A percentile compares a stretch with the other conserved stretches of the same genome.
phyloP scores from a whole-genome alignment of 2,888 invertebrate species.

The Ormia ochracea region DNA sequence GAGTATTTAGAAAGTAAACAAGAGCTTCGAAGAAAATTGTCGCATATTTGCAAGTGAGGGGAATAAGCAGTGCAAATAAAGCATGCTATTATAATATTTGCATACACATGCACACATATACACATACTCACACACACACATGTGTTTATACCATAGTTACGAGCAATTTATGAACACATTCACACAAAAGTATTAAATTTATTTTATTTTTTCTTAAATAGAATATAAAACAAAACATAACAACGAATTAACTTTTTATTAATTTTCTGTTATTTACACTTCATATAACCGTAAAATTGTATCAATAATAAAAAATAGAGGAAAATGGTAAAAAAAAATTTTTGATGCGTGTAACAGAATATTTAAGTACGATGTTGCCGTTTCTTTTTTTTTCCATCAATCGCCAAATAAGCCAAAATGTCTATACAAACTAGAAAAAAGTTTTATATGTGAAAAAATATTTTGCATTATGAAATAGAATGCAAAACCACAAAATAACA shows the following conservation, averaged over 20 bases:
- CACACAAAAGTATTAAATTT: neutral
- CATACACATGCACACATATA: no score
- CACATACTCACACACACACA: no score
- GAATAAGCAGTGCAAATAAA: neutral
- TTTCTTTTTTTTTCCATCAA: neutral
- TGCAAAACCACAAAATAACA: neutral
- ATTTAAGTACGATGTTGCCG: conserved; percentile 35
- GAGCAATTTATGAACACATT: neutral
- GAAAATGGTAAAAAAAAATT: neutral
- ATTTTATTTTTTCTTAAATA: neutral
- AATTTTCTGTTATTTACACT: conserved; percentile 35
- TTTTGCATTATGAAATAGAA: neutral
- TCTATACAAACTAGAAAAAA: neutral
- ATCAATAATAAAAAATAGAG: neutral
- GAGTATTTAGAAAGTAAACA: conserved; percentile 14
- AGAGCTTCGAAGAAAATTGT: conserved; percentile 5
- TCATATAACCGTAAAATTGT: conserved; percentile 20
- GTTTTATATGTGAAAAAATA: neutral
- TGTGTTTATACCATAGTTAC: no score
- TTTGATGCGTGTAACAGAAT: conserved; percentile 36
- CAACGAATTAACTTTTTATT: conserved; percentile 1
- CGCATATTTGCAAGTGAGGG: neutral
- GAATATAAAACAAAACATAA: conserved; percentile 2
- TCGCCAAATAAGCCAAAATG: neutral
- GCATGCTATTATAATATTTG: neutral